Base-by-base conservation (phyloP, 2,113 vertebrate genomes). In the Apteryx owenii region DNA sequence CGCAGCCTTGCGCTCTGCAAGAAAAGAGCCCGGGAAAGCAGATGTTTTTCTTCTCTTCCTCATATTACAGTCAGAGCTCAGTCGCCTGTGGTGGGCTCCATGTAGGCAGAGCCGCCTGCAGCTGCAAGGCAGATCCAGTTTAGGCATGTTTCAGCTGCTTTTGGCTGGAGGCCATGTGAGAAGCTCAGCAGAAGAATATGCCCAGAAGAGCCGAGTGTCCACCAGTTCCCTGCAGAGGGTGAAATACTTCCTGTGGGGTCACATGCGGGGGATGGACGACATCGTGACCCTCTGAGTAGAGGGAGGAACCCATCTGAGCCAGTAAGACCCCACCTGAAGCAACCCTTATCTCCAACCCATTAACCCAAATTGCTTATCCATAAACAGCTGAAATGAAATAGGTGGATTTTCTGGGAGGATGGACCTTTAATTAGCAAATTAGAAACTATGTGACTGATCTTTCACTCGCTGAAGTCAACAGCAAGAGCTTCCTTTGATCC, bases 41-140 rank as follows among this genome's bases (percentile, higher is more conserved):
- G 86, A 92, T 72, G 81, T 95, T 92, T 89, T 89, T 20, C 77
- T 81, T 64, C 68, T 66, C 69, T 46, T 51, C 77, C 81, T 81
- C 44, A 8, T 48, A 42, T 83, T 87, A 20, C 68, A 88, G 85
- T 56, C 73, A 58, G 44, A 81, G 91, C 90, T 81, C 82, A 23
- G 10, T 36, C 5, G 2, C 76, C 71, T 4, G 2, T 33, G 80
- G 62, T 88, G 92, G 90, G 88, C 90, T 94, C 80, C 71, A 8
- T 12, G 90, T 73, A 64, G 88, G 92, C 92, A 96, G 91, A 62
- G 80, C 89, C 88, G 81, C 61, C n/a, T 3, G 90, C 84, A 91
- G 90, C 90, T 78, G 66, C 10, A 28, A 92, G 80, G 80, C 80
- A 79, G 61, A 85, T 92, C 91, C 65, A 46, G 95, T 77, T 33